A percentile compares a stretch with the other conserved stretches of the same genome.
Conservation (phyloP, 2,888 invertebrate species). For the Oligia latruncula region DNA sequence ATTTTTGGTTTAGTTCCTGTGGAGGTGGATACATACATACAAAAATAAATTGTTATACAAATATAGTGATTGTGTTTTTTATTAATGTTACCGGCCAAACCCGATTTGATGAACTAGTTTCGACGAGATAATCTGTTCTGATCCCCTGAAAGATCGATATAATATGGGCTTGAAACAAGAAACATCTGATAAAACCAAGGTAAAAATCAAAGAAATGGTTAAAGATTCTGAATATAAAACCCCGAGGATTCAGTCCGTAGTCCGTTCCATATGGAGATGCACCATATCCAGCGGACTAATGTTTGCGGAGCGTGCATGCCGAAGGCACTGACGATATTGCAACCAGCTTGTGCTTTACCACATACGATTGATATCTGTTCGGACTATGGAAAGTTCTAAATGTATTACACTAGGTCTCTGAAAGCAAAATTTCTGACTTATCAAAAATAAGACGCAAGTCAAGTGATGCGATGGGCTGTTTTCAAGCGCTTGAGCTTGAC, state of each 20-base stretch:
- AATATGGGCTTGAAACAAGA: too few relatives aligned
- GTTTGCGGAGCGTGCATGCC: slow-evolving; percentile 34
- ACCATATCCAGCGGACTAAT: not conserved
- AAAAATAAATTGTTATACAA: too few relatives aligned
- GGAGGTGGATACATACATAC: not conserved
- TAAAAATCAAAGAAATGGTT: not conserved
- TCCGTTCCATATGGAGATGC: slow-evolving; percentile 2
- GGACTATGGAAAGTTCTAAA: not conserved
- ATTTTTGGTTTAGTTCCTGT: not conserved
- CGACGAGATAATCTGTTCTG: too few relatives aligned
- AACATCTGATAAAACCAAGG: not conserved
- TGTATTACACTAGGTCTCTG: not conserved
- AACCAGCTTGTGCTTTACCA: slow-evolving; percentile 3
- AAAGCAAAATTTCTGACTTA: not conserved
- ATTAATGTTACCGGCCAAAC: too few relatives aligned
- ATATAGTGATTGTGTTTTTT: too few relatives aligned
- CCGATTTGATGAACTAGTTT: too few relatives aligned
- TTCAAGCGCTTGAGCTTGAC: not conserved
- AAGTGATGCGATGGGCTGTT: not conserved
- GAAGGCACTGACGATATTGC: slow-evolving; percentile 20
- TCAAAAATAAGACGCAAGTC: not conserved
- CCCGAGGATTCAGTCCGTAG: not conserved
- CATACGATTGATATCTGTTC: slow-evolving; percentile 16
- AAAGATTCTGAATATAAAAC: not conserved
- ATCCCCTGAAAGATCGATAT: not conserved